phyloP scores from a whole-genome alignment of 2,888 invertebrate species.

The Tetanocera ferruginea region DNA sequence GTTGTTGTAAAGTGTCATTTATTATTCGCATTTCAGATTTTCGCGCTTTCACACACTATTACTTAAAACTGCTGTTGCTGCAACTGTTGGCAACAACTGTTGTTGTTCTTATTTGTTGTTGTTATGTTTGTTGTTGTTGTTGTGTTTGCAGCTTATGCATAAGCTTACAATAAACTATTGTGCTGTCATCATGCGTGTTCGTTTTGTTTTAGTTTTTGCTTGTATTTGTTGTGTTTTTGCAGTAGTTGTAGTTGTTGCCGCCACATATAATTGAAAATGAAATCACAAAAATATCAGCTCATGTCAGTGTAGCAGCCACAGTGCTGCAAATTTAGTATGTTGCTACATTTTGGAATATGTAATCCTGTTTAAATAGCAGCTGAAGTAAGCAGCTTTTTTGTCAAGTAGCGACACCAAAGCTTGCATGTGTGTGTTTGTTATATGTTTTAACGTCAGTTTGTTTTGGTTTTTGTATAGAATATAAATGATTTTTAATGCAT shows the following conservation, averaged over 20 bases:
- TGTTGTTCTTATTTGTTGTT: background rate
- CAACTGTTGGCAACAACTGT: background rate
- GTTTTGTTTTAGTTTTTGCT: too few relatives aligned
- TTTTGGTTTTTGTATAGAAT: background rate
- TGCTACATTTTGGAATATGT: too few relatives aligned
- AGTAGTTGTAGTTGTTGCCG: too few relatives aligned
- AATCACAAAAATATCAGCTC: background rate
- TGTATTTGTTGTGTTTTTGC: too few relatives aligned
- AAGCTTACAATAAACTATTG: background rate
- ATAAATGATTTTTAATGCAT: background rate
- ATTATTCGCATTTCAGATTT: conserved; percentile 23
- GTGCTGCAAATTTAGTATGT: background rate
- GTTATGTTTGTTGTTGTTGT: background rate
- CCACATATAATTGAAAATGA: too few relatives aligned
- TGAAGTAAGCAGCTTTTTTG: too few relatives aligned
- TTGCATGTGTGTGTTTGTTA: background rate
- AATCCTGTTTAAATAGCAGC: too few relatives aligned
- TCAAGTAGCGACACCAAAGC: background rate
- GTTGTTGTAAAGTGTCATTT: background rate
- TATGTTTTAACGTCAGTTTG: background rate
- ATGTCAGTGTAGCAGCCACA: background rate
- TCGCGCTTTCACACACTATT: conserved; percentile 32
- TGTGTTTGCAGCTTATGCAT: conserved; percentile 1
- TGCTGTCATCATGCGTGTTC: too few relatives aligned
- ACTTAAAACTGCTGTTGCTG: conserved; percentile 19